Percentiles rank a stretch among this genome's conserved stretches.
These are phyloP conservation scores for Felis chaus DNA, from an alignment of 2,113 vertebrate genomes.

Conservation along the genomic window DNA sequence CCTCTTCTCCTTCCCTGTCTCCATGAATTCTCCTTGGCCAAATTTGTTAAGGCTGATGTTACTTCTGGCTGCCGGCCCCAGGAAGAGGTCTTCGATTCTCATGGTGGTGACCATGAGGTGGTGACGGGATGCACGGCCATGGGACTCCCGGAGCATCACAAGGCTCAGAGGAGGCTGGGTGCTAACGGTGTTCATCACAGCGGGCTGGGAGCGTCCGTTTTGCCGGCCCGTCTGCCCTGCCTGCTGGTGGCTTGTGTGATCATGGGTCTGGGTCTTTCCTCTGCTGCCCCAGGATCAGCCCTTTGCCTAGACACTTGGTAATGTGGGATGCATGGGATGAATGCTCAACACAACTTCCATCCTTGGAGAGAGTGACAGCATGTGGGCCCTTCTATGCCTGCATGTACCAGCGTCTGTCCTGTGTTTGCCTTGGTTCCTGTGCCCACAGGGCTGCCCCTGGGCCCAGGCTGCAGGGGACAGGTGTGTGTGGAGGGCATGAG, in stretches of 20 bases:
- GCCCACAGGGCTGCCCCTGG: not conserved
- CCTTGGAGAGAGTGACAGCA: not conserved
- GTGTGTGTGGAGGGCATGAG: not conserved
- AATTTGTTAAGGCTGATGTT: not conserved
- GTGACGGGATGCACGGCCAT: too few relatives aligned
- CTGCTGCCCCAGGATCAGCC: not conserved
- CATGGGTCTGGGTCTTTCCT: too few relatives aligned
- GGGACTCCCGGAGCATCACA: not conserved
- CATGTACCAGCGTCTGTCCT: accelerated
- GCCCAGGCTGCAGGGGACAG: not conserved
- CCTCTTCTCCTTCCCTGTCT: not conserved
- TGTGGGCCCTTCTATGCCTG: not conserved
- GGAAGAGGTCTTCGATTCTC: not conserved
- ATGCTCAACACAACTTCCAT: not conserved
- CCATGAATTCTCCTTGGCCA: not conserved
- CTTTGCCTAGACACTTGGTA: not conserved
- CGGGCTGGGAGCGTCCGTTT: not conserved
- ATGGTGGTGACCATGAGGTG: too few relatives aligned
- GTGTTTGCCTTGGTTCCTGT: not conserved
- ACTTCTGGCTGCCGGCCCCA: not conserved
- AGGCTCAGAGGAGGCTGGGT: not conserved
- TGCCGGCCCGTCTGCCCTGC: not conserved
- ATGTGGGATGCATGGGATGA: not conserved
- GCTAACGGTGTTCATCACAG: not conserved
- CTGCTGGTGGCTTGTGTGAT: not conserved